Evolutionary conservation across 2,797 vertebrate species (phyloP).

Genomic region (Etheostoma perlongum): DNA sequence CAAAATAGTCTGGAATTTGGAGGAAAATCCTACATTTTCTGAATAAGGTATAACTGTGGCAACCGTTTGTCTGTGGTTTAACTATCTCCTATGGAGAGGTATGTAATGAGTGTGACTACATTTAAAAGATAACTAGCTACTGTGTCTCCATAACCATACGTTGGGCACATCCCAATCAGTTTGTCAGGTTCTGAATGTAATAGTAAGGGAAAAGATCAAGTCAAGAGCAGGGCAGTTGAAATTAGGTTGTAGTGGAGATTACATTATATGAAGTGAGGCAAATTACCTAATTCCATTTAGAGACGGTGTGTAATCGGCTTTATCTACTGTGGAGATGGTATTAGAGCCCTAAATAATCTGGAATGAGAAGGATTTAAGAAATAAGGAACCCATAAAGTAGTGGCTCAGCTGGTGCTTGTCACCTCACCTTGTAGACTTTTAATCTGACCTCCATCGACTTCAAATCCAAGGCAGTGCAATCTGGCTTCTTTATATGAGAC

Average conservation of each 20-base stretch:
- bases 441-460: slow-evolving; percentile 41
- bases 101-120: neutral
- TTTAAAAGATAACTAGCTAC: neutral
- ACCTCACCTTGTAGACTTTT: slow-evolving; percentile 40
- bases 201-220: slow-evolving; percentile 12
- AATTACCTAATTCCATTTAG: slow-evolving; percentile 75
- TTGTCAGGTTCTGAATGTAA: slow-evolving; percentile 11
- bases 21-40: slow-evolving; percentile 45
- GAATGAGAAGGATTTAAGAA: slow-evolving; percentile 56
- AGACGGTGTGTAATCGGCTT: slow-evolving; percentile 72
- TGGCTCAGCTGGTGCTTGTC: slow-evolving; percentile 20
- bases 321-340: slow-evolving; percentile 66
- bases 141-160: neutral
- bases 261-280: slow-evolving; percentile 55
- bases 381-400: slow-evolving; percentile 28
- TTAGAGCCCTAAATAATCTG: slow-evolving; percentile 71
- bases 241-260: slow-evolving; percentile 51
- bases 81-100: neutral
- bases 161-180: neutral
- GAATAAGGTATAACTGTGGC: slow-evolving; percentile 29
- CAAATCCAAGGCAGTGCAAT: slow-evolving; percentile 14
- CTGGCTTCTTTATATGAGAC: slow-evolving; percentile 28
- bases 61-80: slow-evolving; percentile 3
- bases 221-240: slow-evolving; percentile 23
- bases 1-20: slow-evolving; percentile 41